Base-by-base conservation (phyloP, 2,113 vertebrate genomes). In the Scalopus aquaticus region DNA sequence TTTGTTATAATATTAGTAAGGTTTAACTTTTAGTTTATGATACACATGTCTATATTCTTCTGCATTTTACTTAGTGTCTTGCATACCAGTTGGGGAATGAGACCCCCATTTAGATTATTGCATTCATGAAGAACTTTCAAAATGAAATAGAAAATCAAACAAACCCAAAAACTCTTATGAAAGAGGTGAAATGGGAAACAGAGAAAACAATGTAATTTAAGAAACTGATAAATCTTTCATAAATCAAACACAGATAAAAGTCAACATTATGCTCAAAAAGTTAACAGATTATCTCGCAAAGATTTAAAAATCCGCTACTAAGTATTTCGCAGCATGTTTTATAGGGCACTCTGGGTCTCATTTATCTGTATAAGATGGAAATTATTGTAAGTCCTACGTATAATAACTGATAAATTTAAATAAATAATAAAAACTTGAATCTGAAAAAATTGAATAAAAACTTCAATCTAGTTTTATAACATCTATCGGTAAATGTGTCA, bases 241-340 rank as follows among this genome's bases (percentile, higher is more conserved):
- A 35, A 85, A 9, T 82, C 10, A 77, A 39, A 90, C 91, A 87
- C 72, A 96, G 69, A 85, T 37, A 12, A 22, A 39, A 60, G 78
- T 44, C 15, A 88, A 5, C 8, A 51, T 83, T 88, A 91, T 83
- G 28, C n/a, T 85, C 6, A 54, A 42, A 24, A 92, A 64, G n/a
- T 81, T 88, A 96, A 78, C 20, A 91, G 54, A 79, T n/a, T 79
- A 22, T 88, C 22, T 22, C 44, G 49, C 69, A 87, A 90, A 87
- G 17, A 83, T 20, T 83, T 54, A 17, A 82, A 78, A 54, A 74
- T 37, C 37, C 69, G 60, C 35, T 49, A 42, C 30, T 74, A 65
- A 88, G 9, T 82, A 42, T 82, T 81, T 65, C 69, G 22, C n/a
- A 64, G 6, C 56, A 49, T 70, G 5, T 78, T 96, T 86, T 46